These are phyloP conservation scores for Holacanthella duospinosa DNA, from an alignment of 2,888 invertebrate genomes.

Conservation along the genomic window DNA sequence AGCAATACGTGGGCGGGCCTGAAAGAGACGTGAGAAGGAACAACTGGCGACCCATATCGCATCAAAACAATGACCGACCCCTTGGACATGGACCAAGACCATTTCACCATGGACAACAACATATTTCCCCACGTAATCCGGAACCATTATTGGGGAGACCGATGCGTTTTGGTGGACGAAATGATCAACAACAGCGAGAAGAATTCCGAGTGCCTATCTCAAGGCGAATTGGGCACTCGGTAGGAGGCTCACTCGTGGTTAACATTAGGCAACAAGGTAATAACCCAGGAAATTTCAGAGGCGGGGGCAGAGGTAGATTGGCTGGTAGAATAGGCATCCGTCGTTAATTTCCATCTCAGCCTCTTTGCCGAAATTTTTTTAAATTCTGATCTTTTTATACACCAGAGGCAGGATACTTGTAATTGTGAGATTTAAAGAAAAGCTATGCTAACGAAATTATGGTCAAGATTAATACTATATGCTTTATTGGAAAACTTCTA, in stretches of 20 bases:
- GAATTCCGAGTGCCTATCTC: neutral
- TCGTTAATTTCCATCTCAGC: neutral
- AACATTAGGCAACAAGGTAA: slow-evolving; percentile 27
- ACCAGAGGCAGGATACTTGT: neutral
- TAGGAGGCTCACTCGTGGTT: slow-evolving; percentile 28
- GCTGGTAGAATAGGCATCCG: neutral
- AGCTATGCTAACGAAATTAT: no score
- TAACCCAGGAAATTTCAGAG: slow-evolving; percentile 8
- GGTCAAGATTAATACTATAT: no score
- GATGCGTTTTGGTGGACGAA: neutral
- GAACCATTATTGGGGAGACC: neutral
- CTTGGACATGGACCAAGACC: slow-evolving; percentile 2
- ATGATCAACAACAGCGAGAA: neutral
- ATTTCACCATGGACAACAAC: neutral
- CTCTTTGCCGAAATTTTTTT: neutral
- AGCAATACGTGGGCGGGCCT: neutral
- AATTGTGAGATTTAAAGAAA: no score
- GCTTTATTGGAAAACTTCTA: no score
- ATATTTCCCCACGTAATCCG: neutral
- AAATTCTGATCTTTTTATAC: neutral
- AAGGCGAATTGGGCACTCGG: slow-evolving; percentile 19
- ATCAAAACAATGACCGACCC: neutral
- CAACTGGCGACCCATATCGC: neutral
- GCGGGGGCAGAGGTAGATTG: slow-evolving; percentile 1
- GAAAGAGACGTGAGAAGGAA: neutral